Conservation (phyloP, 2,797 vertebrate genomes). For the Lacerta agilis region DNA sequence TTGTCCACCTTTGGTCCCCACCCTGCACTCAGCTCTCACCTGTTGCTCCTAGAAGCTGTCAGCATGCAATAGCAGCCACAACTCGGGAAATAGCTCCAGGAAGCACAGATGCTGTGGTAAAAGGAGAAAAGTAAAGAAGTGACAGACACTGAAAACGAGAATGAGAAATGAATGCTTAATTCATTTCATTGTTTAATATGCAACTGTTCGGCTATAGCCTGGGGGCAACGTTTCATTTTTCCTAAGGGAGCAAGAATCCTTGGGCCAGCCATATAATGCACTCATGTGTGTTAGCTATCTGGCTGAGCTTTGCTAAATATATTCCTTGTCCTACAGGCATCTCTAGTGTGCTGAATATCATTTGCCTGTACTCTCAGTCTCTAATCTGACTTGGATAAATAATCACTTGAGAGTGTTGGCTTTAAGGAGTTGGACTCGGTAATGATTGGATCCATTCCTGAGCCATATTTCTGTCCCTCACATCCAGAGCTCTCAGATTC, state of each 20-base stretch:
- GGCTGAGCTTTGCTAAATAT: neutral
- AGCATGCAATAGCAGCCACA: too few relatives aligned
- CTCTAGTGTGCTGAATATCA: neutral
- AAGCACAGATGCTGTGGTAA: neutral
- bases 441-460: neutral
- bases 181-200: neutral
- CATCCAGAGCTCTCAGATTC: neutral
- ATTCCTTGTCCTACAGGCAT: conserved; percentile 21
- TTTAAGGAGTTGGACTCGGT: neutral
- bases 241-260: neutral
- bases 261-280: neutral
- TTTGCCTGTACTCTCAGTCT: neutral
- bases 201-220: neutral
- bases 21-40: too few relatives aligned
- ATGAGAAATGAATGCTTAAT: neutral
- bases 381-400: neutral
- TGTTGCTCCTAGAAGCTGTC: too few relatives aligned
- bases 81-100: neutral
- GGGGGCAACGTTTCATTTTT: neutral
- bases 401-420: neutral
- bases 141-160: neutral
- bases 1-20: too few relatives aligned
- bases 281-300: neutral
- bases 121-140: neutral
- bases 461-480: neutral